phyloP scores from a whole-genome alignment of 2,888 invertebrate species.

The Chouioia cunea region DNA sequence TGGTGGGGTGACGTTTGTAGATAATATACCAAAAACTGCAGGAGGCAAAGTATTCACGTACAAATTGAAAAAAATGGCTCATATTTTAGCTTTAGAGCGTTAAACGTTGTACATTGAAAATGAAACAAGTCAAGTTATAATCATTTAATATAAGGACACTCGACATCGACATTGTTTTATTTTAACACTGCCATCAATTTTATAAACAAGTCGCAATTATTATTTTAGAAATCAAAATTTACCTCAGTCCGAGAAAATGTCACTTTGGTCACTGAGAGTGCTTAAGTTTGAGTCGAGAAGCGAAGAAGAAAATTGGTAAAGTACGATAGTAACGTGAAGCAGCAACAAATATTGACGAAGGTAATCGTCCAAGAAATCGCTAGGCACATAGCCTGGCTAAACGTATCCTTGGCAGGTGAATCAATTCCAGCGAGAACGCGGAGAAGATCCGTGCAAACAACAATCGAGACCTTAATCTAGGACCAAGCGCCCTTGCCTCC shows the following conservation, averaged over 20 bases:
- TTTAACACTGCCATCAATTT: too few relatives aligned
- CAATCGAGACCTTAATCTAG: conserved; percentile 25
- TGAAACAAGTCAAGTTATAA: too few relatives aligned
- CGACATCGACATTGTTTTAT: too few relatives aligned
- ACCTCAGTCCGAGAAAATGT: too few relatives aligned
- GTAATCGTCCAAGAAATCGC: conserved; percentile 20
- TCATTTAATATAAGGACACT: too few relatives aligned
- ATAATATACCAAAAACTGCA: conserved; percentile 1
- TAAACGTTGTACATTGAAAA: too few relatives aligned
- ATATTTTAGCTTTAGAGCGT: not conserved
- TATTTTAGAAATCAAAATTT: too few relatives aligned
- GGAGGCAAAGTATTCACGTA: not conserved
- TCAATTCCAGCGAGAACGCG: conserved; percentile 7
- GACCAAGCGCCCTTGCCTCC: not conserved
- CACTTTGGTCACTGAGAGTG: too few relatives aligned
- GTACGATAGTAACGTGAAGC: not conserved
- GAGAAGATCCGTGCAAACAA: conserved; percentile 20
- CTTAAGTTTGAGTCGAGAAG: too few relatives aligned
- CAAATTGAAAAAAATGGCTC: conserved; percentile 1
- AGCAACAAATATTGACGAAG: conserved; percentile 18
- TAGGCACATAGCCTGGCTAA: too few relatives aligned
- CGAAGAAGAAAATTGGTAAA: too few relatives aligned
- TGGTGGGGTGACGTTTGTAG: not conserved
- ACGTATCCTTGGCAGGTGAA: not conserved
- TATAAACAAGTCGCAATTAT: too few relatives aligned